phyloP scores from a whole-genome alignment of 2,797 vertebrate genomes.

The Hippoglossus hippoglossus region DNA sequence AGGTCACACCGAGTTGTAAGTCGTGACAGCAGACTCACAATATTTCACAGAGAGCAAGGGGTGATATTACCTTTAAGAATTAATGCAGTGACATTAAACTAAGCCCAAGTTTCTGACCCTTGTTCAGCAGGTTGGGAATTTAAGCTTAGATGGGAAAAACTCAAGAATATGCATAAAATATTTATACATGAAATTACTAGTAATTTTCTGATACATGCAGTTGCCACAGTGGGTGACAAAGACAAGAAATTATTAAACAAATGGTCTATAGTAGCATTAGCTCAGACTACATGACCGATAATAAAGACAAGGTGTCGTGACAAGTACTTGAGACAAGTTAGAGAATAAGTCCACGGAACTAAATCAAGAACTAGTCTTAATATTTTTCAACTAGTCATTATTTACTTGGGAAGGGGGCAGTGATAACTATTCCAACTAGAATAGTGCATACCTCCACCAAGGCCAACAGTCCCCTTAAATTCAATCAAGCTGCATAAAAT shows the following conservation, averaged over 20 bases:
- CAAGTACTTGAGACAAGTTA: neutral
- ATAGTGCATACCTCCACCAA: too few species aligned
- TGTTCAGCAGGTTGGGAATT: slow-evolving; percentile 18
- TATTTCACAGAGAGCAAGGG: slow-evolving; percentile 65
- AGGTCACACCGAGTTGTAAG: slow-evolving; percentile 83
- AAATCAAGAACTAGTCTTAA: too few species aligned
- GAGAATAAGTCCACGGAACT: neutral
- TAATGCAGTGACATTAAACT: slow-evolving; percentile 75
- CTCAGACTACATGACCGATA: neutral
- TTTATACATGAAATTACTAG: slow-evolving; percentile 10
- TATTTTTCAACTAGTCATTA: neutral
- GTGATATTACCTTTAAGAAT: slow-evolving; percentile 76
- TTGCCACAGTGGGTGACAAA: neutral
- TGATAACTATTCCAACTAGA: neutral
- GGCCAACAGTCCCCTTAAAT: too few species aligned
- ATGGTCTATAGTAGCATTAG: neutral
- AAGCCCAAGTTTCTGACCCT: slow-evolving; percentile 33
- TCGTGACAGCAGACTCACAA: slow-evolving; percentile 76
- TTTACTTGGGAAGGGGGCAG: neutral
- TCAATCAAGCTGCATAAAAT: too few species aligned
- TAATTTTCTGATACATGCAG: slow-evolving; percentile 7
- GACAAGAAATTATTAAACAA: neutral
- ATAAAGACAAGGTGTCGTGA: neutral
- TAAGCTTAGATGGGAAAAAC: slow-evolving; percentile 38
- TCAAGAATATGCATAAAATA: neutral